A percentile compares a stretch with the other conserved stretches of the same genome.
Evolutionary conservation across 2,113 vertebrate genomes (phyloP).

Genomic region (Lasiurus borealis): DNA sequence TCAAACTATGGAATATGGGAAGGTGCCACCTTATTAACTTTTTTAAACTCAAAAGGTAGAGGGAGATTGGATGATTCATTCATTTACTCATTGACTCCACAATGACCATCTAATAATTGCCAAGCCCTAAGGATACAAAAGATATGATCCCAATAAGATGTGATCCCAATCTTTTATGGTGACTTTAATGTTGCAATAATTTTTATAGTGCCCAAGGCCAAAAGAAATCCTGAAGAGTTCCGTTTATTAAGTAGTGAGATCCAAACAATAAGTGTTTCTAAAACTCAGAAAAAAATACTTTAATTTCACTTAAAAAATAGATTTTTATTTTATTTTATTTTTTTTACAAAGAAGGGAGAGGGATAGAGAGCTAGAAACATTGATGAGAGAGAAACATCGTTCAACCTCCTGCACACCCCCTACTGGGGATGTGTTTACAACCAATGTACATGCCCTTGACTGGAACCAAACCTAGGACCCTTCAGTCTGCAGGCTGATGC

Average conservation of each 20-base stretch:
- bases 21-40: not conserved
- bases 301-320: not conserved
- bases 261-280: not conserved
- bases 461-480: too few species aligned
- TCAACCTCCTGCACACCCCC: too few species aligned
- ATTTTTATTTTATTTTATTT: too few species aligned
- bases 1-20: accelerated
- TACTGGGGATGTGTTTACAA: too few species aligned
- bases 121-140: not conserved
- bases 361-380: too few species aligned
- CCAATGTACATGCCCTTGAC: too few species aligned
- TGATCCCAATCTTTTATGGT: accelerated
- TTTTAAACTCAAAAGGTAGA: not conserved
- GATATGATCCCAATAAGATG: too few species aligned
- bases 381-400: too few species aligned
- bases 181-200: not conserved
- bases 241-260: too few species aligned
- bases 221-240: not conserved
- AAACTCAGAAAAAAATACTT: not conserved
- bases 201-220: not conserved
- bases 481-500: accelerated
- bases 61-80: accelerated
- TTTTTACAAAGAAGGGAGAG: too few species aligned
- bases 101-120: accelerated
- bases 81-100: not conserved